Evolutionary conservation across 2,797 vertebrate genomes (phyloP).

Genomic region (Tamandua tetradactyla): DNA sequence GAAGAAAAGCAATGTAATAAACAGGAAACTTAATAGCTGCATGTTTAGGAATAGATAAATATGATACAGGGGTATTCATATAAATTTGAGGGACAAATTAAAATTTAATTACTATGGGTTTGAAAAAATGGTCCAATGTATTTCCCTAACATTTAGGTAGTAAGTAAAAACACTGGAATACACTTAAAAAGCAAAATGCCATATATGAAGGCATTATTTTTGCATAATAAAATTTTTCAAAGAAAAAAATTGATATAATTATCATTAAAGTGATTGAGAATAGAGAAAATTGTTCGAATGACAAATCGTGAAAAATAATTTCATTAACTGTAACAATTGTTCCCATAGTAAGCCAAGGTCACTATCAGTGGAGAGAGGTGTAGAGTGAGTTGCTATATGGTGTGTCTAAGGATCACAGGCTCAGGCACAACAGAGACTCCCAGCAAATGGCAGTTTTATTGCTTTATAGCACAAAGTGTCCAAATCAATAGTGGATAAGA

Average conservation of each 20-base stretch:
- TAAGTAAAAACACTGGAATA: not conserved
- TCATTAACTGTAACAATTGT: not conserved
- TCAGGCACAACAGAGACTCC: no score
- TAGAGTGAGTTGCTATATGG: no score
- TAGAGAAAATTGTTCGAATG: not conserved
- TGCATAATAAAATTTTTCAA: not conserved
- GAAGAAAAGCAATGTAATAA: conserved; percentile 10
- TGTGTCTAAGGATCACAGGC: no score
- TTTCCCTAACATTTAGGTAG: not conserved
- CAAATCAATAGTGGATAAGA: no score
- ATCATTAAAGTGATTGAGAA: not conserved
- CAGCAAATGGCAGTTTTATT: no score
- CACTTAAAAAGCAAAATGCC: not conserved
- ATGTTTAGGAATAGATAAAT: not conserved
- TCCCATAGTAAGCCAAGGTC: not conserved
- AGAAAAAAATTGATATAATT: not conserved
- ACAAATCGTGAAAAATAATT: not conserved
- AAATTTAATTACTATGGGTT: not conserved
- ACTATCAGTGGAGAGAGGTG: not conserved
- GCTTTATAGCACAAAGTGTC: no score
- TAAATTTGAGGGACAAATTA: not conserved
- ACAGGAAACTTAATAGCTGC: not conserved
- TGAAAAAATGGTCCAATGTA: not conserved
- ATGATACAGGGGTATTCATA: not conserved
- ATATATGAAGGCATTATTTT: not conserved